phyloP scores from a whole-genome alignment of 2,888 invertebrate genomes.

The Lasioglossum morio region DNA sequence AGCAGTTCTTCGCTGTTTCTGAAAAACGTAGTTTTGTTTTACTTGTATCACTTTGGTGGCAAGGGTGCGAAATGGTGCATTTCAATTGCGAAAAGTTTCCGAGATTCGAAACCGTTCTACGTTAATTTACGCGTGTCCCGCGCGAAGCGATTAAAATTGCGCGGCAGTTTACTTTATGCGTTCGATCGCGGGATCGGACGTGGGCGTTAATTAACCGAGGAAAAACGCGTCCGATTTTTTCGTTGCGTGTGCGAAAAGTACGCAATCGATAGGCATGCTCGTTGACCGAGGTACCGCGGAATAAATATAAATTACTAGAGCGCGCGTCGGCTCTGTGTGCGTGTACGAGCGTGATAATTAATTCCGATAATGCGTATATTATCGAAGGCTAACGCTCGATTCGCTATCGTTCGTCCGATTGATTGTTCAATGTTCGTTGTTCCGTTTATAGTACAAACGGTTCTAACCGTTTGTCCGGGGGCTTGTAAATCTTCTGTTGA shows the following conservation, averaged over 20 bases:
- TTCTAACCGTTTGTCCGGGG: not conserved
- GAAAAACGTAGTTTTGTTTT: too few species aligned
- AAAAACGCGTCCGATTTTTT: not conserved
- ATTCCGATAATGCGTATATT: constrained; percentile 43
- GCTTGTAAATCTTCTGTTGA: constrained; percentile 17
- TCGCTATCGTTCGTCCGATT: constrained; percentile 8
- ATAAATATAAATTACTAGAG: constrained; percentile 27
- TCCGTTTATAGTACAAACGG: constrained; percentile 16
- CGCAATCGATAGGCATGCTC: not conserved
- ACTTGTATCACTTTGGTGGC: too few species aligned
- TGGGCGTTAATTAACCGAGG: constrained; percentile 6
- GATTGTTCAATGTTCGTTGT: constrained; percentile 30
- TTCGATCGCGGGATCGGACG: not conserved
- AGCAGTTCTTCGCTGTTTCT: too few species aligned
- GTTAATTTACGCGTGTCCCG: not conserved
- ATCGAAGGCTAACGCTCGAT: constrained; percentile 22
- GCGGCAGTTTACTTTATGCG: not conserved
- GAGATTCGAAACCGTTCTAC: not conserved
- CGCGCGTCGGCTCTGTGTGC: not conserved
- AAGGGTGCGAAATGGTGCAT: not conserved
- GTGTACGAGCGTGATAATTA: constrained; percentile 38
- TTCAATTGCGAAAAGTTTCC: not conserved
- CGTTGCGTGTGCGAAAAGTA: not conserved
- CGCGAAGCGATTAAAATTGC: not conserved
- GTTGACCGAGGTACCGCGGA: not conserved